Percentiles rank a stretch among this genome's conserved stretches.
These are phyloP conservation scores for Masticophis lateralis DNA, from an alignment of 2,797 vertebrate genomes.

Conservation along the genomic window DNA sequence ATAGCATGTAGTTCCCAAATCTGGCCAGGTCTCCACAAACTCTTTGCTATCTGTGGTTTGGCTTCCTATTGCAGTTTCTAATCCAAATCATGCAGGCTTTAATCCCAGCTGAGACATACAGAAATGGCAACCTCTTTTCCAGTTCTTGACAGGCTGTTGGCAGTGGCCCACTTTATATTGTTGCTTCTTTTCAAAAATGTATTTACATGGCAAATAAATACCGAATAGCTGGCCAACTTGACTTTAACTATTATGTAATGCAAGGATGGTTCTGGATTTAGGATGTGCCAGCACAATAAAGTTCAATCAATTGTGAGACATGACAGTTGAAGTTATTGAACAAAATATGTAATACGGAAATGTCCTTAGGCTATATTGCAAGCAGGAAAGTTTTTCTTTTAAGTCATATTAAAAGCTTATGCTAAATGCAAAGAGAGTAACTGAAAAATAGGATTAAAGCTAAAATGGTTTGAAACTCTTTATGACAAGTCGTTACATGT, in stretches of 20 bases:
- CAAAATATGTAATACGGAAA: not conserved
- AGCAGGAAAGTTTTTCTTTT: not conserved
- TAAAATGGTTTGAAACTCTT: conserved; percentile 44
- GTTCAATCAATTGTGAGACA: not conserved
- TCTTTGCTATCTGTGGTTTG: not conserved
- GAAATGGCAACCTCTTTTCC: not conserved
- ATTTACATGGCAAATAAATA: not conserved
- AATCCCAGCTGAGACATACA: not conserved
- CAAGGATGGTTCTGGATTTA: not conserved
- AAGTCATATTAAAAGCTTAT: conserved; percentile 37
- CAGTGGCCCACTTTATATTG: not conserved
- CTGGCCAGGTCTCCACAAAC: not conserved
- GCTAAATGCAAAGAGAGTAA: conserved; percentile 50
- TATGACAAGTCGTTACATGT: conserved; percentile 48
- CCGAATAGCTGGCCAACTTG: not conserved
- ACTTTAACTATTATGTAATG: fast-evolving
- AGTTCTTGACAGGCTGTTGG: not conserved
- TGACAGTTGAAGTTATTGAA: not conserved
- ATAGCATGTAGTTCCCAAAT: not conserved
- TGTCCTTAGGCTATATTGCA: not conserved
- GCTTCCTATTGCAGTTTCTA: not conserved
- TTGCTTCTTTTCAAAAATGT: not conserved
- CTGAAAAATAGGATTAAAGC: conserved; percentile 48
- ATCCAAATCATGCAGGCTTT: not conserved
- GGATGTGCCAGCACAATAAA: not conserved